These are phyloP conservation scores for Labia minor DNA, from an alignment of 2,888 invertebrate species.

Conservation along the genomic window DNA sequence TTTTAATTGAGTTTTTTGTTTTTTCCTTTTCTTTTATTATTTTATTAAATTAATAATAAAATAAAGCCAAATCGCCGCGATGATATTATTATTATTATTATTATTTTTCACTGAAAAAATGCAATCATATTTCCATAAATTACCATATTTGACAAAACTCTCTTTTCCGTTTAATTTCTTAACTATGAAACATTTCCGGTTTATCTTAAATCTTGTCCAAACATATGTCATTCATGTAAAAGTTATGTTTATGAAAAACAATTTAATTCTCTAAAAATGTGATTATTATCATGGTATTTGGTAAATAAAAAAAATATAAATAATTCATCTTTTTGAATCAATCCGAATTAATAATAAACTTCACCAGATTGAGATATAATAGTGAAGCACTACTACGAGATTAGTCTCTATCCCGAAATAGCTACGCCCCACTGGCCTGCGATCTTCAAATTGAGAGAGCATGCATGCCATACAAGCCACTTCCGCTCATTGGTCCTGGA, in stretches of 20 bases:
- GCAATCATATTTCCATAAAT: too few relatives aligned
- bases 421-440: background rate
- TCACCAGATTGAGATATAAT: background rate
- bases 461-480: background rate
- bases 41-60: too few relatives aligned
- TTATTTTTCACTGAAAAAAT: too few relatives aligned
- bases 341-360: background rate
- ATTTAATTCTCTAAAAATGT: background rate
- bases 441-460: background rate
- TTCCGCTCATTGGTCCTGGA: background rate
- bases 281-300: too few relatives aligned
- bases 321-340: background rate
- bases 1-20: background rate
- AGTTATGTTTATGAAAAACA: background rate
- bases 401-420: background rate
- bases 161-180: too few relatives aligned
- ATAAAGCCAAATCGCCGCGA: too few relatives aligned
- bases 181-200: background rate
- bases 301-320: too few relatives aligned
- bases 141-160: too few relatives aligned
- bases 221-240: background rate
- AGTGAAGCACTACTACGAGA: too few relatives aligned
- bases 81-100: too few relatives aligned
- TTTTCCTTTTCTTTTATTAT: too few relatives aligned
- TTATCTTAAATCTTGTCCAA: background rate